Conservation (phyloP, 2,888 invertebrate species). For the Mimachlamys varia region DNA sequence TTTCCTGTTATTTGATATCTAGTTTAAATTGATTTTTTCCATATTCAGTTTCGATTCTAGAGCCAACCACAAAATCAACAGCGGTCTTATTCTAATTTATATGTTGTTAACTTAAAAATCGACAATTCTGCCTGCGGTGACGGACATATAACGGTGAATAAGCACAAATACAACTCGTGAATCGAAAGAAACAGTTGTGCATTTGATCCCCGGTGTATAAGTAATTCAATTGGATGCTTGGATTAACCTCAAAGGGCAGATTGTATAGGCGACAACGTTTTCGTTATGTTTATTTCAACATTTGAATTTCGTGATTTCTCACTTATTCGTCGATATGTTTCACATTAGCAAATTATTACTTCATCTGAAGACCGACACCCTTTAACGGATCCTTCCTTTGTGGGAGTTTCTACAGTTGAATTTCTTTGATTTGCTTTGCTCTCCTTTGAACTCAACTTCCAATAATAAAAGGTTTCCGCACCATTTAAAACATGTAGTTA, state of each 20-base stretch:
- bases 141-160: background rate
- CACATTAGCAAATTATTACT: conserved; percentile 31
- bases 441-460: conserved; percentile 3
- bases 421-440: background rate
- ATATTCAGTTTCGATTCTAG: background rate
- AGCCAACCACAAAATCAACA: background rate
- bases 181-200: conserved; percentile 28
- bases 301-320: background rate
- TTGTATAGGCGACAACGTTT: background rate
- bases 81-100: background rate
- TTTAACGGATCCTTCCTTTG: background rate
- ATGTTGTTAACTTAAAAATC: background rate
- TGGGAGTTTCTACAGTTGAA: background rate
- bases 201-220: background rate
- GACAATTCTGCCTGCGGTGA: background rate
- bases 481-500: conserved; percentile 36
- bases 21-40: background rate
- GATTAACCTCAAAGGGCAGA: background rate
- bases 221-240: conserved; percentile 34
- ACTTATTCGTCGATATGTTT: background rate
- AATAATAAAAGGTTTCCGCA: background rate
- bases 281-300: conserved; percentile 5
- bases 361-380: background rate
- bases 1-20: background rate
- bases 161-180: background rate